Percentiles rank a stretch among this genome's conserved stretches.
Evolutionary conservation across 2,113 vertebrate species (phyloP).

Genomic region (Poecile atricapillus): DNA sequence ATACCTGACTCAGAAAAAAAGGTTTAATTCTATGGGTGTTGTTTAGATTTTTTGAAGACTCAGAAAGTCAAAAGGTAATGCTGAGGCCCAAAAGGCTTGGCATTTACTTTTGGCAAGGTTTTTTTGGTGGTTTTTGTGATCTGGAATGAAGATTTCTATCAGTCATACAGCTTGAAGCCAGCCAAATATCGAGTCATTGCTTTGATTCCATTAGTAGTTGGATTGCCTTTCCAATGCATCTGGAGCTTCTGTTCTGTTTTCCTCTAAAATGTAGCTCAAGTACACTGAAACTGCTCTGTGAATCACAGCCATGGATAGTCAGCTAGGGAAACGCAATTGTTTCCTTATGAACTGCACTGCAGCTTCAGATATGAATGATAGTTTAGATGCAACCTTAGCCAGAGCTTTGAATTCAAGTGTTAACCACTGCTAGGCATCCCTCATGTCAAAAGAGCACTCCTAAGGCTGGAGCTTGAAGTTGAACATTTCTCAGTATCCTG

Average conservation of each 20-base stretch:
- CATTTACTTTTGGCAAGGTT: not conserved
- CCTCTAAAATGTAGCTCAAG: not conserved
- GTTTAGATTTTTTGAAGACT: not conserved
- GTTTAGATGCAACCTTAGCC: not conserved
- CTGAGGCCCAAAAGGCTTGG: not conserved
- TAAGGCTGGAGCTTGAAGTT: not conserved
- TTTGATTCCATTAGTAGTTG: not conserved
- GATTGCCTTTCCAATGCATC: not conserved
- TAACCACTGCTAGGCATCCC: not conserved
- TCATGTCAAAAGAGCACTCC: not conserved
- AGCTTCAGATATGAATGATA: not conserved
- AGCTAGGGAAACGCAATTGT: not conserved
- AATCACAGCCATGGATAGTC: not conserved
- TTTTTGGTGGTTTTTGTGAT: not conserved
- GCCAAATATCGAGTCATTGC: not conserved
- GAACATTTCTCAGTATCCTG: not conserved
- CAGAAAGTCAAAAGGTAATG: not conserved
- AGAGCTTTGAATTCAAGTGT: not conserved
- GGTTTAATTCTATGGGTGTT: not conserved
- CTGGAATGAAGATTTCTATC: not conserved
- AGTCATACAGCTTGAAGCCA: not conserved
- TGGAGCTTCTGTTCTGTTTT: not conserved
- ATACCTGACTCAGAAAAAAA: not conserved
- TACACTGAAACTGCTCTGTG: not conserved
- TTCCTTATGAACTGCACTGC: not conserved